Evolutionary conservation across 2,888 invertebrate genomes (phyloP).

Genomic region (Rotaria magnacalcarata): DNA sequence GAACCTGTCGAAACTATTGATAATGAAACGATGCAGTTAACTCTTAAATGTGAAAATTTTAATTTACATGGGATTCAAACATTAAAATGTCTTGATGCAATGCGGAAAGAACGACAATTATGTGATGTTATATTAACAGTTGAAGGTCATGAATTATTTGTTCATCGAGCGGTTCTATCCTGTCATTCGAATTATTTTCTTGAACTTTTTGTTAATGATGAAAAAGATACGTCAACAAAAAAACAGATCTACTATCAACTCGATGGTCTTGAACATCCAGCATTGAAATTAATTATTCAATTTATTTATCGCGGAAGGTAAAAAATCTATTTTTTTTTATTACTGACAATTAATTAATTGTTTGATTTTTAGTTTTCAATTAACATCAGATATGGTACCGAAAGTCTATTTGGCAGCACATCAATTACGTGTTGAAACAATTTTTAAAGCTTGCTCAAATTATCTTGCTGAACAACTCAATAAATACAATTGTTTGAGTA

Average conservation of each 20-base stretch:
- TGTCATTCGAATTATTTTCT: constrained; percentile 6
- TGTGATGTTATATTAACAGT: neutral
- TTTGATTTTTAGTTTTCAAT: neutral
- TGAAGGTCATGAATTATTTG: constrained; percentile 30
- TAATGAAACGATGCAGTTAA: neutral
- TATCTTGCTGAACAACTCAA: neutral
- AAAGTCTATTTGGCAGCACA: neutral
- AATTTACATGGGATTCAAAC: neutral
- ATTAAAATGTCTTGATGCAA: neutral
- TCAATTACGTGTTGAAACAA: constrained; percentile 21
- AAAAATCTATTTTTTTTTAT: no score
- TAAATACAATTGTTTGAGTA: neutral
- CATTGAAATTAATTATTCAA: neutral
- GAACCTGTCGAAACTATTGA: neutral
- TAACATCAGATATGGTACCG: constrained; percentile 27
- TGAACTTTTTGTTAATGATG: constrained; percentile 19
- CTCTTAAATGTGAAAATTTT: neutral
- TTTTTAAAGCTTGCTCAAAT: constrained; percentile 16
- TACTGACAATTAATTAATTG: no score
- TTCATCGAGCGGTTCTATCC: neutral
- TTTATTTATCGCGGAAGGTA: constrained; percentile 14
- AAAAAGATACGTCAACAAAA: neutral
- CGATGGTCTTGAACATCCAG: constrained; percentile 17
- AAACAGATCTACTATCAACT: constrained; percentile 24
- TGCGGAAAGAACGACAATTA: neutral